Base-by-base conservation (phyloP, 2,797 vertebrate genomes). In the Nannoperca obscura region DNA sequence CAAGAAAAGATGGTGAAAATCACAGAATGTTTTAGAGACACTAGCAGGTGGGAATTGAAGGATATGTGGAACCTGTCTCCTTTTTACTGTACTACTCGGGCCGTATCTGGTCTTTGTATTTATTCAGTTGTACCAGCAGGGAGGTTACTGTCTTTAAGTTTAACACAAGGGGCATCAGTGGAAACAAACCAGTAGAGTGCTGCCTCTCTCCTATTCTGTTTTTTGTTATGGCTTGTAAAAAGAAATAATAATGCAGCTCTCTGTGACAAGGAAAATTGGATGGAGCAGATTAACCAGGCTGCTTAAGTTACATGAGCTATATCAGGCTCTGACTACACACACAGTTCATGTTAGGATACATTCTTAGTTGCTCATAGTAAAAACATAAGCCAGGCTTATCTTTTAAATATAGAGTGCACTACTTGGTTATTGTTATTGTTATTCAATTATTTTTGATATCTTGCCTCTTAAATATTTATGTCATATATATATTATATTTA, bases 61-160 rank as follows among this genome's bases (percentile, higher is more conserved):
- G 61, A 46, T 93, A 86, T 90, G 76, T 83, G 72, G 57, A 89
- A 87, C 76, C 76, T 75, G 60, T 57, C 44, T 59, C 20, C 47
- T 34, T 81, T 71, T 64, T 20, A 75, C 14, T 44, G 22, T 42
- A 47, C 55, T 63, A 27, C 44, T 40, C 8, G 17, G 65, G 50
- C 62, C 44, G 58, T 75, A 60, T 74, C 36, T 80, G 83, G 85
- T 91, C 68, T 75, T 92, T 68, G 40, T 61, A 2, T 63, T 76
- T 40, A 62, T 72, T 74, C 36, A 32, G 47, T 49, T 74, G 42
- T 47, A 54, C 46, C 71, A 88, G 20, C 70, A 91, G 20, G 76
- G 62, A 82, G 73, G 77, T 58, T 64, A 24, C 53, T 24, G 19
- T 81, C 6, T 67, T 53, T 36, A 40, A 58, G n/a, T 73, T 58